phyloP scores from a whole-genome alignment of 2,113 vertebrate species.

The Podilymbus podiceps region DNA sequence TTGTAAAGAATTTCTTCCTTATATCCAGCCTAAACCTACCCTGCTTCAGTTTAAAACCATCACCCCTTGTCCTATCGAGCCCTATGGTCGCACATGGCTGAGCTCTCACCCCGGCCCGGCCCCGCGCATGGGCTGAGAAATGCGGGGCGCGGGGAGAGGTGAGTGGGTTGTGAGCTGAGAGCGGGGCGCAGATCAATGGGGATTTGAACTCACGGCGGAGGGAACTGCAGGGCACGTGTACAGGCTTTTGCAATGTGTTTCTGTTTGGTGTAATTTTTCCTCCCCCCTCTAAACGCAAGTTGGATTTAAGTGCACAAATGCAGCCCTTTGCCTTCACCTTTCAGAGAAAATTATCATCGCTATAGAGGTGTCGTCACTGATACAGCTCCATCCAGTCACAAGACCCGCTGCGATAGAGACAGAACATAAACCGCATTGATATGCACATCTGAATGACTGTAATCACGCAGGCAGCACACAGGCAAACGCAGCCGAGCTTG shows the following conservation, averaged over 20 bases:
- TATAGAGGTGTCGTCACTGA: fast-evolving
- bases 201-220: neutral
- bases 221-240: neutral
- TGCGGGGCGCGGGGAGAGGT: fast-evolving
- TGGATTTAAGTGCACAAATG: neutral
- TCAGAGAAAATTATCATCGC: neutral
- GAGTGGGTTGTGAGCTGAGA: neutral
- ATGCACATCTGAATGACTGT: neutral
- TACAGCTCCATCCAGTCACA: neutral
- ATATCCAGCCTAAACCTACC: too few species aligned
- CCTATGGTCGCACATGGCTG: too few species aligned
- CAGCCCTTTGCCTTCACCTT: neutral
- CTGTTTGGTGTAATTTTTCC: neutral
- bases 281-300: fast-evolving
- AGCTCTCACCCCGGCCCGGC: fast-evolving
- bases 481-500: neutral
- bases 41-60: too few species aligned
- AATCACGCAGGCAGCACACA: neutral
- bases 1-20: too few species aligned
- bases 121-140: fast-evolving
- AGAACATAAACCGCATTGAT: neutral
- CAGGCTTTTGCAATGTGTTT: neutral
- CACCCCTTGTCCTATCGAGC: too few species aligned
- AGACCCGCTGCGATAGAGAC: neutral
- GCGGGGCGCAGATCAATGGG: neutral